Percentiles rank a stretch among this genome's conserved stretches.
These are phyloP conservation scores for Drosophila littoralis DNA, from an alignment of 1,140 invertebrate species.

Conservation along the genomic window DNA sequence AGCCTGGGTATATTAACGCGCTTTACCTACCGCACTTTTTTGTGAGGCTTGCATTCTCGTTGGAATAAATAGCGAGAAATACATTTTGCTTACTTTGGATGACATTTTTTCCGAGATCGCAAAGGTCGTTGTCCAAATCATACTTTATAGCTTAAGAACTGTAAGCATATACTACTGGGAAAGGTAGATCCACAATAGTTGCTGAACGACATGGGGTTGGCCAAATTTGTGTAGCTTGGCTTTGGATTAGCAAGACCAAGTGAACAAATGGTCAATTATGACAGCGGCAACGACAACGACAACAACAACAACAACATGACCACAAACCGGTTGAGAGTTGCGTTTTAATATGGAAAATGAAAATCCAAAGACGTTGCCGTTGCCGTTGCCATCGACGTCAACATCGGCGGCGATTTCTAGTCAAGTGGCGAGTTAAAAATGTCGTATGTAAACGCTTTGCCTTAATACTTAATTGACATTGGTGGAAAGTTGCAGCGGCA, in stretches of 20 bases:
- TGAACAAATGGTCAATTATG: slow-evolving; percentile 71
- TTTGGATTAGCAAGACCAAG: slow-evolving; percentile 47
- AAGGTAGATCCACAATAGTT: not conserved
- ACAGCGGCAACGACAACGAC: slow-evolving; percentile 10
- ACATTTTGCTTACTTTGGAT: no score
- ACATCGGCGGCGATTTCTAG: slow-evolving; percentile 24
- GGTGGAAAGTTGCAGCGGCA: slow-evolving; percentile 71
- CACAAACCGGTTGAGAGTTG: slow-evolving; percentile 59
- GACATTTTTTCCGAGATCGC: no score
- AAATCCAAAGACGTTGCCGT: slow-evolving; percentile 33
- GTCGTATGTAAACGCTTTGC: slow-evolving; percentile 75
- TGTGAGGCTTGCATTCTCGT: no score
- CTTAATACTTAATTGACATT: slow-evolving; percentile 78
- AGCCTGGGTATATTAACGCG: no score
- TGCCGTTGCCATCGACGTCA: not conserved
- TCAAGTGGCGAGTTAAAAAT: slow-evolving; percentile 47
- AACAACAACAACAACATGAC: slow-evolving; percentile 20
- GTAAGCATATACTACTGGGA: no score
- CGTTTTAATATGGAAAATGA: slow-evolving; percentile 51
- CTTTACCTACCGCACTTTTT: no score
- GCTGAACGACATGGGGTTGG: slow-evolving; percentile 1
- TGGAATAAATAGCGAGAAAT: no score
- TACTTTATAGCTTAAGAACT: no score
- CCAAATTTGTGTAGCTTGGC: slow-evolving; percentile 35
- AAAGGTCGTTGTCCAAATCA: no score